Base-by-base conservation (phyloP, 92 coral and sea anemone genomes). In the Virgularia gustaviana region DNA sequence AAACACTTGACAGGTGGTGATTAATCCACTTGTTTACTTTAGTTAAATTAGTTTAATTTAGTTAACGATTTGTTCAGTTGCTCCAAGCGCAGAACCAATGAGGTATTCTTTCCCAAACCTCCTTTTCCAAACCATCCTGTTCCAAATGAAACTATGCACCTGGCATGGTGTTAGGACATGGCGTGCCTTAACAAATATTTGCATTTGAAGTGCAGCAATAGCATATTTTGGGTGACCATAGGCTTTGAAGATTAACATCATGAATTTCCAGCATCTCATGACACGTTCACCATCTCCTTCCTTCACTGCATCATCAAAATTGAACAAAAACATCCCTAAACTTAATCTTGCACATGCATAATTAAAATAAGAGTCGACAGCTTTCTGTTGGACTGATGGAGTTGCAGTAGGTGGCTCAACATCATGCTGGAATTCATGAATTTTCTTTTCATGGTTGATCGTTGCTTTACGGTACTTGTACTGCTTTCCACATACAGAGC, bases 301-400 rank as follows among this genome's bases (percentile, higher is more conserved):
- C 33, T 83, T 87, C 28, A 87, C 81, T 23, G 91, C 87, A 75
- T 87, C 90, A 75, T 86, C 83, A 57, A 83, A 75, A 45, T 87
- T 87, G 24, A 63, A 18, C 15, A 79, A 32, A 16, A 83, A 37
- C 49, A 87, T 8, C 10, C 83, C 85, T 79, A 87, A 25, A 27
- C 63, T 24, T 7, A 87, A 71, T 9, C 79, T 64, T n/a, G 66
- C 8, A 0, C 52, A 51, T 0, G 88, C 83, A 79, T 87, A 87
- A 8, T 79, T 80, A 53, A 68, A 83, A 2, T 79, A 63, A 65
- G 76, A 77, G 64, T 86, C 87, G 20, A 62, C 56, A 34, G 24
- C 67, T 42, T 68, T 63, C 34, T 54, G 24, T 1, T 55, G 12
- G 19, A 47, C 36, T 12, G 18, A 12, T 27, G 30, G 22, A 10